These are phyloP conservation scores for Pagrus major DNA, from an alignment of 2,113 vertebrate species.

Conservation along the genomic window DNA sequence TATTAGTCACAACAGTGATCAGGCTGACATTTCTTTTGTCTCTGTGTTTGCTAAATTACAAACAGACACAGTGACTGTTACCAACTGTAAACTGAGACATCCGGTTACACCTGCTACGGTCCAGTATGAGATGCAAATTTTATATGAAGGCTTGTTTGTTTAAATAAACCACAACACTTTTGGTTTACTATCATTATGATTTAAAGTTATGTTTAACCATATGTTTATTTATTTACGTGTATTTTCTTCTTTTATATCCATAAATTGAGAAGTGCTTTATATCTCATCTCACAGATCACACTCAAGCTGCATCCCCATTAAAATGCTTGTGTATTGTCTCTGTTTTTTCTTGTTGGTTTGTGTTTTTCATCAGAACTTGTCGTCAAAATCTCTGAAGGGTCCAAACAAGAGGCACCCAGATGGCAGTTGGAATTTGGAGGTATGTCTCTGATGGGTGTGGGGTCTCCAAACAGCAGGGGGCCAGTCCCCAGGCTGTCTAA, in stretches of 20 bases:
- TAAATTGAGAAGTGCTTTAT: background rate
- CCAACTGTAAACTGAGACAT: background rate
- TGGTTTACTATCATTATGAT: too few relatives aligned
- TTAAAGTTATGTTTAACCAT: too few relatives aligned
- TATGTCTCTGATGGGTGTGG: constrained; percentile 12
- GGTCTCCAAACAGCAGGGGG: constrained; percentile 44
- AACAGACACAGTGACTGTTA: constrained; percentile 2
- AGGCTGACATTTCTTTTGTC: background rate
- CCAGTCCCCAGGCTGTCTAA: constrained; percentile 45
- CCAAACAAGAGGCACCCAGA: constrained; percentile 13
- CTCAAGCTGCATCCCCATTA: background rate
- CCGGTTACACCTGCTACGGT: background rate
- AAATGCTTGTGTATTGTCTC: background rate
- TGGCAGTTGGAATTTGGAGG: constrained; percentile 3
- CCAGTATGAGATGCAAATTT: background rate
- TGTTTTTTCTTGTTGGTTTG: background rate
- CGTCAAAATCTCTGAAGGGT: background rate
- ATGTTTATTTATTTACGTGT: background rate
- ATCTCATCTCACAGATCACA: background rate
- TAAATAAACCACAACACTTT: background rate
- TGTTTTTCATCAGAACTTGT: background rate
- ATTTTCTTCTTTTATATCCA: background rate
- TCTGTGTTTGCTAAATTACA: background rate
- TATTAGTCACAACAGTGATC: background rate
- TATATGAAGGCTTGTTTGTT: background rate